phyloP scores from a whole-genome alignment of 2,888 invertebrate species.

The Sepiola atlantica region DNA sequence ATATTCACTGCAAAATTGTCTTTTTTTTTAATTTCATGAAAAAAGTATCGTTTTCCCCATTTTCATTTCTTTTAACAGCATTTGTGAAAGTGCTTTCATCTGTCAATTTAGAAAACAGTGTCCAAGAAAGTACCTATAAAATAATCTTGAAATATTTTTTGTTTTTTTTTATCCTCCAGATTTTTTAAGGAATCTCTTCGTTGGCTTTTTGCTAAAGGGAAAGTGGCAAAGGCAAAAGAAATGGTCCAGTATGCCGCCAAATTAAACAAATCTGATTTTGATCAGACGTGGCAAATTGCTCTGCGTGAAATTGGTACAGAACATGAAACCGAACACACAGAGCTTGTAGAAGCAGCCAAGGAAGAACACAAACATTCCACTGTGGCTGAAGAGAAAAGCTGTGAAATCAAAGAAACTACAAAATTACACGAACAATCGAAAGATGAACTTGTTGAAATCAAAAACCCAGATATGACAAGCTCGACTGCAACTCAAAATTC shows the following conservation, averaged over 20 bases:
- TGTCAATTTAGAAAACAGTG: too few species aligned
- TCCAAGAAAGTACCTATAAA: too few species aligned
- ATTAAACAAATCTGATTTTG: not conserved
- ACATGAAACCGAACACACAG: not conserved
- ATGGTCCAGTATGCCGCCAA: not conserved
- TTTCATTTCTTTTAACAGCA: too few species aligned
- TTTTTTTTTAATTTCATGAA: too few species aligned
- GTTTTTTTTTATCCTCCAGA: not conserved
- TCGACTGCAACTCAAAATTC: not conserved
- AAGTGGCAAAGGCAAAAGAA: not conserved
- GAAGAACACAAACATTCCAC: not conserved
- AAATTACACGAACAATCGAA: not conserved
- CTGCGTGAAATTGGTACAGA: not conserved
- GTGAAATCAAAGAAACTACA: not conserved
- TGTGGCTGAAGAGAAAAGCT: not conserved
- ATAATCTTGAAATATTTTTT: not conserved
- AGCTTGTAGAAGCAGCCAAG: not conserved
- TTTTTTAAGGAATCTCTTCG: not conserved
- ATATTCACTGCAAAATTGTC: too few species aligned
- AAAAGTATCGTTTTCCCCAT: too few species aligned
- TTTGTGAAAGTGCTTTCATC: too few species aligned
- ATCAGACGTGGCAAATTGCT: not conserved
- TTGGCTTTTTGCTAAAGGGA: constrained; percentile 10
- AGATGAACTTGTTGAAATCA: not conserved
- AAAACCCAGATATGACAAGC: not conserved